Base-by-base conservation (phyloP, 1,140 invertebrate species). In the Magallana gigas region DNA sequence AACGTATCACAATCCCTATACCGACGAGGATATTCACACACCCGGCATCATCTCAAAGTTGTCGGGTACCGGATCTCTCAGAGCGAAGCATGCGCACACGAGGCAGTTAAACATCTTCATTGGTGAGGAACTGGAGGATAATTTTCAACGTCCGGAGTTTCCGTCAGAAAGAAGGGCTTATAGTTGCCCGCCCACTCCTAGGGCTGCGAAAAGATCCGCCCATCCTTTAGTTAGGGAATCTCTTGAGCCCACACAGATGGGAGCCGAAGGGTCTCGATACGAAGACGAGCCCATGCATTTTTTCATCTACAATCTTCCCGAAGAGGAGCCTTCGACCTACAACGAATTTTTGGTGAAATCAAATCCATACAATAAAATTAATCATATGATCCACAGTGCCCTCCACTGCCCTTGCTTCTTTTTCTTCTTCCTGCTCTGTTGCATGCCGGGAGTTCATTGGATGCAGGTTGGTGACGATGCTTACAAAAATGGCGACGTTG, bases 351-450 rank as follows among this genome's bases (percentile, higher is more conserved):
- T 84, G 8, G 57, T 90, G 12, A 80, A 90, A 64, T 86, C 88
- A 6, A 91, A 91, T 84, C 91, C 91, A 0, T 87, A 87, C 82
- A 91, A 91, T 84, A 86, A 82, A 4, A 76, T 90, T 16, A 91
- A 91, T 84, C 90, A 91, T 29, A 85, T 71, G 56, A 84, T 90
- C 60, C 91, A 91, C 68, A 83, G 87, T 23, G 62, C 84, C 12
- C 68, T 91, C 1, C 89, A 90, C 23, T 91, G 90, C 80, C 91
- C 91, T 0, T 91, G 91, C 57, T 91, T 87, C 81, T 85, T 91
- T 12, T 90, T 91, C 84, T 90, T 91, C 84, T 91, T 86, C 80
- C 86, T 91, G 58, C 29, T 91, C 56, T 91, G 91, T 85, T 91
- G 91, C 76, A 57, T 88, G 23, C 91, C 91, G 0, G 91, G 87